Evolutionary conservation across 2,113 vertebrate species (phyloP).

Genomic region (Parotia lawesii): DNA sequence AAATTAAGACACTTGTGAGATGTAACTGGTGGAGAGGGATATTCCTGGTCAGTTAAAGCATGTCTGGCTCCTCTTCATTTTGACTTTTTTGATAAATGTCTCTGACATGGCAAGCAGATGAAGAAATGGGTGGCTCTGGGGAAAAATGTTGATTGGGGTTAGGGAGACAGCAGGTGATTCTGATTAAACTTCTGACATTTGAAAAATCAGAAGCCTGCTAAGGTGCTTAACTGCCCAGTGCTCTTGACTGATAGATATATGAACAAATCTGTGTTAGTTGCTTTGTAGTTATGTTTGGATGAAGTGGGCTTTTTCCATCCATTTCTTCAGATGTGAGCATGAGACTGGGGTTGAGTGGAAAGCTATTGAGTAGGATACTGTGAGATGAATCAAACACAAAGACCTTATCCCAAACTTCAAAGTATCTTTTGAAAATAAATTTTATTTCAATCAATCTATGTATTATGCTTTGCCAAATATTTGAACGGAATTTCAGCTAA

Average conservation of each 20-base stretch:
- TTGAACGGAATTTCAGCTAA: not conserved
- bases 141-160: not conserved
- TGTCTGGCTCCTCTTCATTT: not conserved
- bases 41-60: not conserved
- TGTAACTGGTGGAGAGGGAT: not conserved
- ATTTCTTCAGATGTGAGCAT: not conserved
- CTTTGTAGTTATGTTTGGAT: not conserved
- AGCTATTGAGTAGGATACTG: not conserved
- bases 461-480: not conserved
- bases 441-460: not conserved
- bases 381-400: not conserved
- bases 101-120: not conserved
- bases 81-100: not conserved
- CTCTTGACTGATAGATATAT: not conserved
- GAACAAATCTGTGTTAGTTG: not conserved
- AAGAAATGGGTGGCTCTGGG: not conserved
- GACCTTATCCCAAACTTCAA: not conserved
- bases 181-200: not conserved
- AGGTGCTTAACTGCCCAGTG: not conserved
- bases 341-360: not conserved
- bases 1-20: not conserved
- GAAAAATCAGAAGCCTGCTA: constrained; percentile 1
- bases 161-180: not conserved
- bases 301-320: not conserved
- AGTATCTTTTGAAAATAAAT: not conserved